Base-by-base conservation (phyloP, 1,140 invertebrate genomes). In the Alviniconcha marisindica region DNA sequence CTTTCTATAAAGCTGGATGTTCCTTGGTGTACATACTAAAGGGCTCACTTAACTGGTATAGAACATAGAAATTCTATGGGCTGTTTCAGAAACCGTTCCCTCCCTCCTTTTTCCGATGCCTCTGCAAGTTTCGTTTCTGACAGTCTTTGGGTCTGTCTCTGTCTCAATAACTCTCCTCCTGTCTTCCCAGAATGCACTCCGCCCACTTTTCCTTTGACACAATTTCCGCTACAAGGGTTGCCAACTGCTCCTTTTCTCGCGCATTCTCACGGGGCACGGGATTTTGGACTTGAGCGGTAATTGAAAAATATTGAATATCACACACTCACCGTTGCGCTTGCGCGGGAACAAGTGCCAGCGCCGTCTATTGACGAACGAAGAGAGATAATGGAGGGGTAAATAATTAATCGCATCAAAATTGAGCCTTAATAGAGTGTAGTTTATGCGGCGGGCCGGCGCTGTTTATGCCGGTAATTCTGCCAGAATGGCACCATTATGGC, bases 351-450 rank as follows among this genome's bases (percentile, higher is more conserved):
- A 77, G 76, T 77, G 76, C 31, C 42, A 77, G 76, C 76, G 76
- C 76, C 76, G 31, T 54, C 76, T 77, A 77, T 54, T 36, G 76
- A 31, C 48, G 48, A 38, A n/a, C 44, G 44, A 77, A n/a, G 74
- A 40, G 44, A 33, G 76, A 56, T 77, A 77, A 77, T 77, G 44
- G 31, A 54, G 28, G 76, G 76, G 76, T 79, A 79, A 60, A 79
- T 79, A 79, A 79, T 79, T 79, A 79, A 79, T 79, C 48, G 77
- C 77, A 38, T 36, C 28, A 79, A 79, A 79, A 79, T 79, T 54
- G 77, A 63, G 54, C 36, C 51, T 79, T 79, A 79, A 79, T 79
- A 79, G 77, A 60, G 77, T 79, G 77, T 38, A 79, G 77, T 79
- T 79, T 79, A 54, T 60, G 51, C 33, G 31, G 76, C 48, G 15